Conservation (phyloP, 2,888 invertebrate genomes). For the Erebia epiphron region DNA sequence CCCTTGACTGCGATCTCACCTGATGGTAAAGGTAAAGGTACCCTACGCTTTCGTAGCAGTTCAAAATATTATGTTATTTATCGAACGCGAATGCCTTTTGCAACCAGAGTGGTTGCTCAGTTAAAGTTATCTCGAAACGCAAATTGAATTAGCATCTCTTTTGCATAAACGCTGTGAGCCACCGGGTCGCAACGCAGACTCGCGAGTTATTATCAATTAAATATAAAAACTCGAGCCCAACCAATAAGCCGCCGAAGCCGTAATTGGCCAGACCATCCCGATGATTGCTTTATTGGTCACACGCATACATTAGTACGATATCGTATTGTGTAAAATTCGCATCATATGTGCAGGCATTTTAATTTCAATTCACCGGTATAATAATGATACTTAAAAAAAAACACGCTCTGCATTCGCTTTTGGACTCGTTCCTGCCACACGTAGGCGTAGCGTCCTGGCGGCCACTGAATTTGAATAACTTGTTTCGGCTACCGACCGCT, state of each 20-base stretch:
- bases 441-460: slow-evolving; percentile 61
- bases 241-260: slow-evolving; percentile 65
- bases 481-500: slow-evolving; percentile 71
- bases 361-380: slow-evolving; percentile 54
- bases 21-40: too few relatives aligned
- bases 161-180: slow-evolving; percentile 69
- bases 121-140: slow-evolving; percentile 53
- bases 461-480: slow-evolving; percentile 76
- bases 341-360: slow-evolving; percentile 54
- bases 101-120: slow-evolving; percentile 3
- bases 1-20: too few relatives aligned
- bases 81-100: slow-evolving; percentile 2
- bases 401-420: slow-evolving; percentile 41
- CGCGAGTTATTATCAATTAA: slow-evolving; percentile 70
- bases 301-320: slow-evolving; percentile 55
- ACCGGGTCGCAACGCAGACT: slow-evolving; percentile 45
- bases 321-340: slow-evolving; percentile 55
- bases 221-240: slow-evolving; percentile 74
- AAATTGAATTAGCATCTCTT: slow-evolving; percentile 76
- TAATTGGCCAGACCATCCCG: slow-evolving; percentile 71
- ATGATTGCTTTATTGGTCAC: slow-evolving; percentile 79
- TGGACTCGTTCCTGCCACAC: slow-evolving; percentile 45
- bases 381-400: slow-evolving; percentile 47
- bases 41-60: neutral
- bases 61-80: slow-evolving; percentile 15